Percentiles rank a stretch among this genome's conserved stretches.
These are phyloP conservation scores for Ichneumon xanthorius DNA, from an alignment of 2,888 invertebrate genomes.

Conservation along the genomic window DNA sequence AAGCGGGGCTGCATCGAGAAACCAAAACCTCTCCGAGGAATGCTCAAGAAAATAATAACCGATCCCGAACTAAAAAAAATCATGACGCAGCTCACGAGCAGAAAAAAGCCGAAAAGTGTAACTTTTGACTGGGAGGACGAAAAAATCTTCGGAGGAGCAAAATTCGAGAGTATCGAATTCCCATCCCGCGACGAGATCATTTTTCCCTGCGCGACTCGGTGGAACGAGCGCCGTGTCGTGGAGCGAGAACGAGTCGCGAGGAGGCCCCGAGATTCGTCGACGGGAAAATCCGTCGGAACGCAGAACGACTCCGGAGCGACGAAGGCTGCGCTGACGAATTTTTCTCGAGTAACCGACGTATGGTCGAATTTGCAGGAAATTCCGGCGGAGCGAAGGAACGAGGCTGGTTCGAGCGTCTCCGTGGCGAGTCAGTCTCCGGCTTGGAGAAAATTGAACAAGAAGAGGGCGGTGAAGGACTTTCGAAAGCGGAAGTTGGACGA, in stretches of 20 bases:
- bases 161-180: neutral
- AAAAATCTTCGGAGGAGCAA: neutral
- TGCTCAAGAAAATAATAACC: conserved; percentile 42
- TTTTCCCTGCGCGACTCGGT: neutral
- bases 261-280: neutral
- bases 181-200: neutral
- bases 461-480: conserved; percentile 30
- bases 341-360: conserved; percentile 56
- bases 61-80: conserved; percentile 62
- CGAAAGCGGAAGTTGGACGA: conserved; percentile 42
- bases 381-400: neutral
- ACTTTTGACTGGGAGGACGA: conserved; percentile 7
- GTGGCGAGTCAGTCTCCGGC: conserved; percentile 35
- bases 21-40: conserved; percentile 16
- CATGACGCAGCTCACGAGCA: conserved; percentile 23
- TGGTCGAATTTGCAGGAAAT: conserved; percentile 62
- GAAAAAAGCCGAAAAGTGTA: conserved; percentile 3
- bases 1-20: conserved; percentile 57
- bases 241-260: neutral
- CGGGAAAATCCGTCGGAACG: conserved; percentile 31
- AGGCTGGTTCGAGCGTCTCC: conserved; percentile 17
- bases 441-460: conserved; percentile 29
- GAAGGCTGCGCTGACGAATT: conserved; percentile 10
- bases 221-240: neutral
- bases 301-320: conserved; percentile 1